Base-by-base conservation (phyloP, 1,140 invertebrate species). In the Drusus annulatus region DNA sequence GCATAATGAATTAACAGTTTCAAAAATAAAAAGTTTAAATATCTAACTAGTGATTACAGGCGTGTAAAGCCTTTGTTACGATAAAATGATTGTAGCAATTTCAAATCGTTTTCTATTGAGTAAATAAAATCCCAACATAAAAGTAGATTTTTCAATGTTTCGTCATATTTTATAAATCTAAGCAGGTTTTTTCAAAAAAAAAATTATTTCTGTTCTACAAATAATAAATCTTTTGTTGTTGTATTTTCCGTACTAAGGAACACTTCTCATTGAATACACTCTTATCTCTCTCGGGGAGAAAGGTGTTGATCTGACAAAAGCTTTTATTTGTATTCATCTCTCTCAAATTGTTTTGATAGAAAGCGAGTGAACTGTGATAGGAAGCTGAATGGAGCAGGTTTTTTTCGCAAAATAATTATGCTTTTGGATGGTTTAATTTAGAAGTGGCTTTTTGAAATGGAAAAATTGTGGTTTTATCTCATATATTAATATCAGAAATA, bases 271-370 rank as follows among this genome's bases (percentile, higher is more conserved):
- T 28, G 23, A 63, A 63, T 23, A 4, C 23, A 23, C 19, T 23
- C 19, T 63, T 63, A 28, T 63, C 60, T 16, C 60, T 16, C 23
- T 2, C 13, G 19, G 17, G 58, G 15, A 16, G 60, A 28, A 7
- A 28, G 60, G 60, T 63, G 60, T 63, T 63, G 60, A 63, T 63
- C 60, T 63, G 60, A 63, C 60, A 63, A 63, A 63, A 28, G 60
- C 19, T 28, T 21, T 63, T 63, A 63, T 63, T 63, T 63, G 60
- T 63, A 63, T 63, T 63, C 60, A 63, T 63, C 60, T 63, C 36
- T 63, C 28, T 63, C 60, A 63, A 63, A 63, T 63, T 63, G 60
- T 63, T 28, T 63, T 63, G 60, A 63, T 63, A 63, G 60, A 63
- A 63, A 63, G 23, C 60, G 23, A 63, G 60, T 56, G 54, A 56